Base-by-base conservation (phyloP, 2,113 vertebrate genomes). In the Synchiropus splendidus region DNA sequence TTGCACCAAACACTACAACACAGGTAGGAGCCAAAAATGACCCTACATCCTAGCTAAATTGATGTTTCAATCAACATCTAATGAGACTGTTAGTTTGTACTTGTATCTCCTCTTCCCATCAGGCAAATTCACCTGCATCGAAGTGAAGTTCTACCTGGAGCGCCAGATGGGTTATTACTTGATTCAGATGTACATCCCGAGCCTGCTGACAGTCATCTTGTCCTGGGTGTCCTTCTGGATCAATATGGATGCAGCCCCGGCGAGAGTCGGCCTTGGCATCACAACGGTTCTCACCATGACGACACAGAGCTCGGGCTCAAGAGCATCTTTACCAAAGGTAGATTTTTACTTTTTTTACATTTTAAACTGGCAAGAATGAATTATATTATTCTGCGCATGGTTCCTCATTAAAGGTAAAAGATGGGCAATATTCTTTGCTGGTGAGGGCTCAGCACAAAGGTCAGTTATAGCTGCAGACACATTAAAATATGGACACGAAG, bases 221-320 rank as follows among this genome's bases (percentile, higher is more conserved):
- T 96, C 93, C 64, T 97, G 92, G 93, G 84, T 95, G 36, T 97
- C 92, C 17, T 94, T 95, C 73, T 97, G 92, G 92, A 95, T 97
- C 80, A 95, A 94, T 65, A 95, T 97, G 92, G 92, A 95, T 0
- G 92, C 92, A 0, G 91, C 91, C 0, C 92, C 92, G 0, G 92
- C 93, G 35, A 83, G 90, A 9, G 91, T 96, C 55, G 91, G 93
- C 30, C 78, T 97, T 21, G 92, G 92, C 31, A 96, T 97, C 78
- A 95, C 93, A 35, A 97, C 92, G 0, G 91, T 97, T 61, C 92
- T 97, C 72, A 97, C 92, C 60, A 94, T 96, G 93, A 94, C 92
- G 4, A 96, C 92, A 0, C 92, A 97, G 83, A 97, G 92, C 18
- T 92, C 93, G 0, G 92, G 91, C 33, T 95, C 92, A 43, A 85